A percentile compares a stretch with the other conserved stretches of the same genome.
These are phyloP conservation scores for Actinopyga echinites DNA, from an alignment of 53 echinoderm and acorn worm genomes.

Conservation along the genomic window DNA sequence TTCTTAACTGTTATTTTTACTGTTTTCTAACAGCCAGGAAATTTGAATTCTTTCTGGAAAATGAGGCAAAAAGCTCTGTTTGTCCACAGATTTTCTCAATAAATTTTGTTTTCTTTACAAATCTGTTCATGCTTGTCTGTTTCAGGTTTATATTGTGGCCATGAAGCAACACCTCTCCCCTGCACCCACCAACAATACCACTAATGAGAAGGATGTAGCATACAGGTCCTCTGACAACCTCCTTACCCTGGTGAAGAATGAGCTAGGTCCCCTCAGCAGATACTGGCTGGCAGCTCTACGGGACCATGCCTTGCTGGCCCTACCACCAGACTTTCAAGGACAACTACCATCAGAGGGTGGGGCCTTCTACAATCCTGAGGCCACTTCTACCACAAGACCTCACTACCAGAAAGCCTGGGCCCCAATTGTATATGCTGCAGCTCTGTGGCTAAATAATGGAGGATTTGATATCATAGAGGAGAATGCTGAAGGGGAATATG, in stretches of 20 bases:
- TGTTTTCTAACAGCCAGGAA: background rate
- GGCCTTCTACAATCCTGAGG: conserved; percentile 96
- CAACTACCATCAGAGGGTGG: conserved; percentile 94
- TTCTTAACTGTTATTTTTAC: no score
- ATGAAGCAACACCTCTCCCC: conserved; percentile 81
- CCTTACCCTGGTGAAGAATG: conserved; percentile 88
- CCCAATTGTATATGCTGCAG: conserved; percentile 89
- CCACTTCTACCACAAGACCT: conserved; percentile 84
- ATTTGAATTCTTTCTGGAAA: background rate
- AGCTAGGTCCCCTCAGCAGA: conserved; percentile 83
- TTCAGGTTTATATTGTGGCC: conserved; percentile 95
- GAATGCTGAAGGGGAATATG: conserved; percentile 74
- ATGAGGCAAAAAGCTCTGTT: background rate
- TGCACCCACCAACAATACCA: conserved; percentile 44
- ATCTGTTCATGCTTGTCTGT: background rate
- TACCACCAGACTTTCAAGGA: conserved; percentile 85
- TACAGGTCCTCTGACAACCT: conserved; percentile 77
- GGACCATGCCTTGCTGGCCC: conserved; percentile 95
- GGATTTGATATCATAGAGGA: conserved; percentile 79
- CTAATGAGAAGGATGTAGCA: conserved; percentile 47
- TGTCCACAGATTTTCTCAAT: background rate
- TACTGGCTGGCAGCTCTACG: conserved; percentile 96
- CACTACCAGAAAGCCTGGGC: conserved; percentile 98
- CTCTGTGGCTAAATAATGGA: conserved; percentile 87
- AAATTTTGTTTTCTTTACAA: background rate